phyloP scores from a whole-genome alignment of 2,888 invertebrate genomes.

The Chloroclysta siterata region DNA sequence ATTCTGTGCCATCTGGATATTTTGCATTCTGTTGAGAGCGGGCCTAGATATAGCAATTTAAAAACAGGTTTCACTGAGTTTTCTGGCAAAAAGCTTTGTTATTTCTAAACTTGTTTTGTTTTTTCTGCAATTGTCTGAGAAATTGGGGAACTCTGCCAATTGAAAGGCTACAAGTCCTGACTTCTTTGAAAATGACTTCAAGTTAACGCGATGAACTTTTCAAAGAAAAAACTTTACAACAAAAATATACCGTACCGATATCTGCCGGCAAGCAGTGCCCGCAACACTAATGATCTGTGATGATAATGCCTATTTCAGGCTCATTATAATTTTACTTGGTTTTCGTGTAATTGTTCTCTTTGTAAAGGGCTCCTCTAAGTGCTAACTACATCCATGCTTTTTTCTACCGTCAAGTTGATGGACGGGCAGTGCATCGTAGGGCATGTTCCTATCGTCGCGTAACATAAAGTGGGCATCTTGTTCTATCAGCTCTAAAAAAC shows the following conservation, averaged over 20 bases:
- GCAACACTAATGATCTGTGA: no score
- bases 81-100: conserved; percentile 1
- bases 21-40: conserved; percentile 7
- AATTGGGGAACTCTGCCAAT: conserved; percentile 1
- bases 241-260: background rate
- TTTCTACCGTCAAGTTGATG: no score
- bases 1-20: background rate
- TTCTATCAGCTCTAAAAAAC: no score
- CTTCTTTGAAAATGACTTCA: background rate
- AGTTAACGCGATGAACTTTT: background rate
- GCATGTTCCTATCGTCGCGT: no score
- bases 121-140: conserved; percentile 8
- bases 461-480: no score
- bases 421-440: no score
- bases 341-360: no score
- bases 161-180: conserved; percentile 2
- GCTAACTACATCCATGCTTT: no score
- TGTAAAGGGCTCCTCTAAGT: no score
- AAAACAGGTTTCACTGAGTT: conserved; percentile 8
- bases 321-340: no score
- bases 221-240: background rate
- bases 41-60: conserved; percentile 8
- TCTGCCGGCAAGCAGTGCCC: no score
- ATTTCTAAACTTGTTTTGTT: background rate
- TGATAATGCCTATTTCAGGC: no score